Conservation (phyloP, 1,140 invertebrate genomes). For the Papilio polyxenes region DNA sequence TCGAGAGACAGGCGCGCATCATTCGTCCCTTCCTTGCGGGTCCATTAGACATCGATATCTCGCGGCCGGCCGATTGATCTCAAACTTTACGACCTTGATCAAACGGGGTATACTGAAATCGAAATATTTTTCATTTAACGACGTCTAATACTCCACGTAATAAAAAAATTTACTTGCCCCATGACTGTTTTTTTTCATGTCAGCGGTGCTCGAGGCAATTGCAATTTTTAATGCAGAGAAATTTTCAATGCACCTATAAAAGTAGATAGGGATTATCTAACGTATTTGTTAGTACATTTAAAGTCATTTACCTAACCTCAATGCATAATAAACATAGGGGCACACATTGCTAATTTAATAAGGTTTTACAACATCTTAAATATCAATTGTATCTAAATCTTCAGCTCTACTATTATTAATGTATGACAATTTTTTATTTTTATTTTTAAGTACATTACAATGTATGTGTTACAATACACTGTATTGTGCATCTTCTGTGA, state of each 20-base stretch:
- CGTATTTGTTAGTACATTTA: constrained; percentile 9
- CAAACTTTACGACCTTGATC: constrained; percentile 16
- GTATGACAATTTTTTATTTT: too few species aligned
- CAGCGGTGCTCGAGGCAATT: constrained; percentile 16
- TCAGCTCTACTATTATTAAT: not conserved
- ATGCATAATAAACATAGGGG: constrained; percentile 29
- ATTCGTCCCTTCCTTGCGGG: not conserved
- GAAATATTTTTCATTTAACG: constrained; percentile 38
- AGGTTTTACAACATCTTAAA: not conserved
- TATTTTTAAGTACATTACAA: too few species aligned
- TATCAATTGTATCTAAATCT: not conserved
- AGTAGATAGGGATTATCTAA: constrained; percentile 23
- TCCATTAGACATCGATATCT: constrained; percentile 30
- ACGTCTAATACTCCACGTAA: constrained; percentile 16
- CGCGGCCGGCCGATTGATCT: constrained; percentile 31
- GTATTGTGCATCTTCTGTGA: too few species aligned
- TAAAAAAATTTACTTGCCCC: constrained; percentile 14
- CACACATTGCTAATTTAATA: not conserved
- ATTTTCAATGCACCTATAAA: constrained; percentile 17
- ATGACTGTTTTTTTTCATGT: constrained; percentile 1
- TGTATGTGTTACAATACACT: too few species aligned
- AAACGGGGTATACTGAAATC: constrained; percentile 8
- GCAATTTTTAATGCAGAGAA: constrained; percentile 27
- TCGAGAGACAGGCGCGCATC: not conserved
- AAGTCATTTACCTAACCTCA: constrained; percentile 28